phyloP scores from a whole-genome alignment of 2,888 invertebrate genomes.

The Poecilus cupreus region DNA sequence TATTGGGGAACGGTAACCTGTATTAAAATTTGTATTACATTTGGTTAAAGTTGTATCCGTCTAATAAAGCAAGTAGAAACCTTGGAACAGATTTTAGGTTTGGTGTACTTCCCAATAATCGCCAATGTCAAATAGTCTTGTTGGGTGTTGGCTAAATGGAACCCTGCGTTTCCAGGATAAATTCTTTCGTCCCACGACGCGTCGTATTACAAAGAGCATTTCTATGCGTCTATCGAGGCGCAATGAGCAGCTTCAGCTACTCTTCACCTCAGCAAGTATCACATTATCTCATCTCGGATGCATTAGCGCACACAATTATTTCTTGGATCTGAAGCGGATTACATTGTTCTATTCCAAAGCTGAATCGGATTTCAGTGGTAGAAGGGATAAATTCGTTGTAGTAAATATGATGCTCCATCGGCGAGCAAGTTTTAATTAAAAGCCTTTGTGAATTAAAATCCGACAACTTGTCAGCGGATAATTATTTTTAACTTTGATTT shows the following conservation, averaged over 20 bases:
- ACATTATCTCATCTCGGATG: constrained; percentile 41
- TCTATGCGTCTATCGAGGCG: not conserved
- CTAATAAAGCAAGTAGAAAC: too few relatives aligned
- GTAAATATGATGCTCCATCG: constrained; percentile 15
- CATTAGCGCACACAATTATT: constrained; percentile 52
- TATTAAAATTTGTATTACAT: too few relatives aligned
- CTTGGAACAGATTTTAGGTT: too few relatives aligned
- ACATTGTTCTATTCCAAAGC: constrained; percentile 21
- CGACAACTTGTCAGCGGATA: not conserved
- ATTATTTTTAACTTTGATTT: not conserved
- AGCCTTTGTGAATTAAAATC: constrained; percentile 1
- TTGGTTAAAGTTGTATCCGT: too few relatives aligned
- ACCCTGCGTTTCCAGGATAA: not conserved
- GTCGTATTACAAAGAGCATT: not conserved
- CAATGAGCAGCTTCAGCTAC: not conserved
- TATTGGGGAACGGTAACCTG: too few relatives aligned
- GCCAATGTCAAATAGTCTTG: too few relatives aligned
- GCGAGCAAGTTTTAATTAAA: constrained; percentile 26
- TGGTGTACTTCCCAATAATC: too few relatives aligned
- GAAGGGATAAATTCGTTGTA: not conserved
- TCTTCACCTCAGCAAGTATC: not conserved
- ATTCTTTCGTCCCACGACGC: not conserved
- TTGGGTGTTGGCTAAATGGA: too few relatives aligned
- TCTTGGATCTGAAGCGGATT: constrained; percentile 51
- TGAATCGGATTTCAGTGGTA: constrained; percentile 42